Percentiles rank a stretch among this genome's conserved stretches.
These are phyloP conservation scores for Ianthella basta DNA, from an alignment of 37 sponge, comb jelly and placozoan species.

Conservation along the genomic window DNA sequence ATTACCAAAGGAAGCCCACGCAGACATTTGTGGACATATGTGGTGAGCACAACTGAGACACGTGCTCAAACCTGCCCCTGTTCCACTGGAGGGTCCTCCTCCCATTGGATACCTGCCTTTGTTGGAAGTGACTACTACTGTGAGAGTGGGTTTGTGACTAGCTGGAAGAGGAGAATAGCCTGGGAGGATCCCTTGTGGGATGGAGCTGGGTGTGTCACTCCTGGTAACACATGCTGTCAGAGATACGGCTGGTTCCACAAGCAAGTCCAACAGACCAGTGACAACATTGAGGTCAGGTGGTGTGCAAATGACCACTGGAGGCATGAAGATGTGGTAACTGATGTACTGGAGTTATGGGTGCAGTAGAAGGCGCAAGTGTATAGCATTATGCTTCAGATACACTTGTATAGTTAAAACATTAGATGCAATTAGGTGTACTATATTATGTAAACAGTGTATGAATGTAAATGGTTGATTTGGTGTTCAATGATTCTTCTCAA, in stretches of 20 bases:
- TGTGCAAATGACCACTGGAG: too few species aligned
- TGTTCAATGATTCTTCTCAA: too few species aligned
- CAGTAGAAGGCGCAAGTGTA: too few species aligned
- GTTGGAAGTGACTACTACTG: slow-evolving; percentile 20
- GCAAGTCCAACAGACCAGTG: background rate
- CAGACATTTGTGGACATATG: slow-evolving; percentile 11
- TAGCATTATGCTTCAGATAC: too few species aligned
- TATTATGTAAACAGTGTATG: too few species aligned
- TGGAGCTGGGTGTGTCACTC: background rate
- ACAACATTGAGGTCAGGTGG: slow-evolving; percentile 16
- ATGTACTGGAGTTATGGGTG: slow-evolving; percentile 16
- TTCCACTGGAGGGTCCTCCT: background rate
- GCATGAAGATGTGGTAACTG: slow-evolving; percentile 12
- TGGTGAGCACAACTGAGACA: background rate
- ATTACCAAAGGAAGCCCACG: slow-evolving; percentile 15
- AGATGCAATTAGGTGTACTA: too few species aligned
- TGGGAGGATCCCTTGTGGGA: slow-evolving; percentile 31
- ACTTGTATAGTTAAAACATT: too few species aligned
- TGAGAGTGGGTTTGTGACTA: slow-evolving; percentile 3
- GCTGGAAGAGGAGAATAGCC: background rate
- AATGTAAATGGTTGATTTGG: too few species aligned
- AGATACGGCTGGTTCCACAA: slow-evolving; percentile 17
- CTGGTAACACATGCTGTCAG: slow-evolving; percentile 26
- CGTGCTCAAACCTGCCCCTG: background rate
- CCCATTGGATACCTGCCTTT: too few species aligned